These are phyloP conservation scores for Chelonus insularis DNA, from an alignment of 1,140 invertebrate species.

Conservation along the genomic window DNA sequence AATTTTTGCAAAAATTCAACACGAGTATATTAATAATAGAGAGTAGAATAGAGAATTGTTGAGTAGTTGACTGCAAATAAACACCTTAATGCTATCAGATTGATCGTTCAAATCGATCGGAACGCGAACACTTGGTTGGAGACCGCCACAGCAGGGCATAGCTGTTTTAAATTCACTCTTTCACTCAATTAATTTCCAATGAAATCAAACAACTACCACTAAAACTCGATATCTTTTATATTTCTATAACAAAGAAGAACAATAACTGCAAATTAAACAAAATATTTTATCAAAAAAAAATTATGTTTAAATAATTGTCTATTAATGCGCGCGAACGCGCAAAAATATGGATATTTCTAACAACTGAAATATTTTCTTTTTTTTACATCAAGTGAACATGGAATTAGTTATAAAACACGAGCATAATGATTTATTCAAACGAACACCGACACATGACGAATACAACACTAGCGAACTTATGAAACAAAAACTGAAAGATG, in stretches of 20 bases:
- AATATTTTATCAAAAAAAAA: conserved; percentile 5
- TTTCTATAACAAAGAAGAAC: too few relatives aligned
- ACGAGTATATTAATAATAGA: too few relatives aligned
- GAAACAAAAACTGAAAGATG: not conserved
- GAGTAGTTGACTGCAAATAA: not conserved
- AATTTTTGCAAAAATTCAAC: too few relatives aligned
- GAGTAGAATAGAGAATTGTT: too few relatives aligned
- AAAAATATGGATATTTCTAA: too few relatives aligned
- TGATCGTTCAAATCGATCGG: conserved; percentile 77
- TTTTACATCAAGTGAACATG: not conserved
- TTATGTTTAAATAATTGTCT: not conserved
- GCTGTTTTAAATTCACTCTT: conserved; percentile 20
- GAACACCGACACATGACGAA: not conserved
- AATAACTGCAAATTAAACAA: not conserved
- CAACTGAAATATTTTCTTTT: not conserved
- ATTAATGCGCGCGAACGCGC: not conserved
- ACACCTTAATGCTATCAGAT: conserved; percentile 77
- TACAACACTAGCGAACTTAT: not conserved
- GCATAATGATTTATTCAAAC: not conserved
- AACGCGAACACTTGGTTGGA: conserved; percentile 70
- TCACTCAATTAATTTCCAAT: not conserved
- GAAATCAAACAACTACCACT: not conserved
- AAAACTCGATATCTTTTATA: too few relatives aligned
- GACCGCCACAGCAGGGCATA: conserved; percentile 69
- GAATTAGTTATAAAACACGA: not conserved